Evolutionary conservation across 2,797 vertebrate species (phyloP).

Genomic region (Heterohyrax brucei): DNA sequence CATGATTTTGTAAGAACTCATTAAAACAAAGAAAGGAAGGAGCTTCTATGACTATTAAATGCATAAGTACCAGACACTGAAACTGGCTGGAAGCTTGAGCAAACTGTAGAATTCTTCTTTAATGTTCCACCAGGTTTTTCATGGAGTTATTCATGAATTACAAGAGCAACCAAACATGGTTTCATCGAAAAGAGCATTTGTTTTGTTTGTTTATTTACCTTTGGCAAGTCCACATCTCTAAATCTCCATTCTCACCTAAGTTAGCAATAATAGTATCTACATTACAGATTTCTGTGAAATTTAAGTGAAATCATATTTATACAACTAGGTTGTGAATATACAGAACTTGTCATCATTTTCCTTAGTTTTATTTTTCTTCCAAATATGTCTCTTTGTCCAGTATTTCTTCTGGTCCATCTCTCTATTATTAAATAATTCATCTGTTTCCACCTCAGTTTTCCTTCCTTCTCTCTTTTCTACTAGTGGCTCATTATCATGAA

Average conservation of each 20-base stretch:
- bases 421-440: background rate
- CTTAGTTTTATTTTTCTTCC: background rate
- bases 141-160: conserved; percentile 20
- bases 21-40: background rate
- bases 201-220: conserved; percentile 45
- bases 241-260: background rate
- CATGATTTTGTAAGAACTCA: background rate
- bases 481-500: background rate
- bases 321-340: conserved; percentile 1
- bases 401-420: conserved; percentile 28
- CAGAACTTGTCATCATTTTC: background rate
- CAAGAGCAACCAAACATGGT: background rate
- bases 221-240: conserved; percentile 1
- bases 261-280: background rate
- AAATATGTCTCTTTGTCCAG: conserved; percentile 15
- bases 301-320: background rate
- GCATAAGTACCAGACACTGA: background rate
- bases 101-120: conserved; percentile 40
- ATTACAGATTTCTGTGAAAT: conserved; percentile 23
- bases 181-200: background rate
- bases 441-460: background rate
- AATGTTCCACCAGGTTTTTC: background rate
- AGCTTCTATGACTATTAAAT: background rate
- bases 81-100: background rate
- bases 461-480: background rate